Conservation (phyloP, 2,797 vertebrate genomes). For the Podarcis lilfordi region DNA sequence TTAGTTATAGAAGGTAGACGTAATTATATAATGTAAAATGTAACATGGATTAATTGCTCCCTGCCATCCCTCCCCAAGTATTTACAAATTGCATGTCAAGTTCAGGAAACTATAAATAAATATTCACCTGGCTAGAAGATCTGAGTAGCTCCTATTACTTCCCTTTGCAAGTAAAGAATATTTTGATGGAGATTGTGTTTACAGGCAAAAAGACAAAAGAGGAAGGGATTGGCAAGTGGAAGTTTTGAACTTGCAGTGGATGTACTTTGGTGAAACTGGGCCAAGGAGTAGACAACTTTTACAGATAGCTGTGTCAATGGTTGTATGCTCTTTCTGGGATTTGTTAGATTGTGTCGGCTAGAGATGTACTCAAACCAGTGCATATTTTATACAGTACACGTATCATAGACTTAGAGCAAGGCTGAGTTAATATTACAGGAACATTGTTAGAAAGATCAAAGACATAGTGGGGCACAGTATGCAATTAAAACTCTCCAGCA, state of each 20-base stretch:
- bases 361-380: background rate
- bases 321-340: background rate
- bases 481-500: background rate
- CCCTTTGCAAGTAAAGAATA: background rate
- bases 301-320: background rate
- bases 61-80: background rate
- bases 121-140: background rate
- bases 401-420: background rate
- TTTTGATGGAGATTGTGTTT: background rate
- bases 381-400: background rate
- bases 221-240: background rate
- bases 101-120: background rate
- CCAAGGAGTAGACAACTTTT: background rate
- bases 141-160: background rate
- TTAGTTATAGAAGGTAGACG: background rate
- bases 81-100: background rate
- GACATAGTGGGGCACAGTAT: background rate
- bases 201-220: background rate
- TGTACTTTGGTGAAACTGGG: background rate
- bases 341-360: background rate
- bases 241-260: background rate
- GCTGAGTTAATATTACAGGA: background rate
- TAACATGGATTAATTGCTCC: background rate
- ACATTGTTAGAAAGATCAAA: conserved; percentile 9
- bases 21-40: too few relatives aligned